Conservation (phyloP, 2,113 vertebrate genomes). For the Talpa occidentalis region DNA sequence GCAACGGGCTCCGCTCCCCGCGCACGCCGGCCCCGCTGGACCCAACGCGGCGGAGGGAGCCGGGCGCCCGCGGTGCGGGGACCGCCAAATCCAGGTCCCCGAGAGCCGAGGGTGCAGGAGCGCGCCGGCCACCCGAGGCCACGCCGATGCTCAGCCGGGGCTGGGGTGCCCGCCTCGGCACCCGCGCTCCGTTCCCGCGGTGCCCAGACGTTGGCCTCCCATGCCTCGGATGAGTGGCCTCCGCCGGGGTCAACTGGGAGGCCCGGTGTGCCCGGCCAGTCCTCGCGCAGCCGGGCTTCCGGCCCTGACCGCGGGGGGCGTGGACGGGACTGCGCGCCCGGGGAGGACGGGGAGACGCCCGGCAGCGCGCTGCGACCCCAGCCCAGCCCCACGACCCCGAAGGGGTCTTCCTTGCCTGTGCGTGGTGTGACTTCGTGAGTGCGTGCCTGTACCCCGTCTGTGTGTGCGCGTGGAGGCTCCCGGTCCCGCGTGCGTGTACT, state of each 20-base stretch:
- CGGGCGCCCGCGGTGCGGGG: neutral
- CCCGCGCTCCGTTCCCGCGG: neutral
- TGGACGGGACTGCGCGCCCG: neutral
- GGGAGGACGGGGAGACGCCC: neutral
- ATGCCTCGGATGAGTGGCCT: neutral
- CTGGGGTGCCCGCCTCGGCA: neutral
- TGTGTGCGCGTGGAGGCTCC: conserved; percentile 60
- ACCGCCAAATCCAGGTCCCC: neutral
- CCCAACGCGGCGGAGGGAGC: neutral
- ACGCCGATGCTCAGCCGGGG: neutral
- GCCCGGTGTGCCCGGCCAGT: neutral
- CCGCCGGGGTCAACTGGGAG: neutral
- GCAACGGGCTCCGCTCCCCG: neutral
- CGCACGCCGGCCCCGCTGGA: neutral
- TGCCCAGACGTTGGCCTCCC: neutral
- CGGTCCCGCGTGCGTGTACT: conserved; percentile 50
- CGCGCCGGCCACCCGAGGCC: neutral
- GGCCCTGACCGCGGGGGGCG: neutral
- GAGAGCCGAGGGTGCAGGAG: neutral
- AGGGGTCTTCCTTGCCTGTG: conserved; percentile 75
- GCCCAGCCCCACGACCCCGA: conserved; percentile 56
- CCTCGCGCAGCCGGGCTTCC: neutral
- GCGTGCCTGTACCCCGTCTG: conserved; percentile 75
- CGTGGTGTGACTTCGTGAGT: conserved; percentile 80
- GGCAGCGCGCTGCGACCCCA: neutral